Evolutionary conservation across 1,140 invertebrate genomes (phyloP), one percentile per base, ranked within the genome.

Genomic region (Brachionus manjavacas): DNA sequence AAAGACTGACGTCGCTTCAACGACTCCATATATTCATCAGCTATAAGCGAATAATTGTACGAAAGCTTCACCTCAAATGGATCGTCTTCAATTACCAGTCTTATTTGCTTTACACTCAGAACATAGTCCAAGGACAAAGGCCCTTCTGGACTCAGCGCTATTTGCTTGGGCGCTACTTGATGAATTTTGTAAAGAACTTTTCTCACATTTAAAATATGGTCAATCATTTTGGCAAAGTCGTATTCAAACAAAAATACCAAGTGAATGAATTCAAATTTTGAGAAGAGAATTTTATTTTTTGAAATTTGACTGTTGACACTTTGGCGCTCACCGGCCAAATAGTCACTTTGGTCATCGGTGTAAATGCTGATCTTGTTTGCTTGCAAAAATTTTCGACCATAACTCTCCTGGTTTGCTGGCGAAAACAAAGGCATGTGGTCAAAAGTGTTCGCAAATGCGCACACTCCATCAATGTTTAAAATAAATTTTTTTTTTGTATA

Each of bases 71-170:
- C 66, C 35, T 84, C 81, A 23, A 84, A 84, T 20, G 60, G 66
- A 70, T 84, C 81, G 64, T 84, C 81, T 70, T 84, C 81, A 23
- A 84, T 84, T 41, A 60, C 35, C 9, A 84, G 35, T 11, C 28
- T 84, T 20, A 84, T 1, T 49, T 84, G 64, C 31, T 68, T 68
- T 52, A 84, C 12, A 9, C 68, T 74, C 31, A 84, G 43, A 46
- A 74, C 43, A 72, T 25, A 84, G 70, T 84, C 81, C 8, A 23
- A 1, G 0, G 64, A 52, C 35, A 84, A 31, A 25, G 9, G 11
- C 1, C 31, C 79, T 12, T 64, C 16, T 28, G 79, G n/a, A 14
- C 41, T 16, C 4, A 68, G 6, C 20, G 35, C 20, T 20, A 25
- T 76, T 14, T 76, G 46, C 20, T 49, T 76, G 2, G 43, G 12